Evolutionary conservation across 2,113 vertebrate genomes (phyloP).

Genomic region (Apteryx owenii): DNA sequence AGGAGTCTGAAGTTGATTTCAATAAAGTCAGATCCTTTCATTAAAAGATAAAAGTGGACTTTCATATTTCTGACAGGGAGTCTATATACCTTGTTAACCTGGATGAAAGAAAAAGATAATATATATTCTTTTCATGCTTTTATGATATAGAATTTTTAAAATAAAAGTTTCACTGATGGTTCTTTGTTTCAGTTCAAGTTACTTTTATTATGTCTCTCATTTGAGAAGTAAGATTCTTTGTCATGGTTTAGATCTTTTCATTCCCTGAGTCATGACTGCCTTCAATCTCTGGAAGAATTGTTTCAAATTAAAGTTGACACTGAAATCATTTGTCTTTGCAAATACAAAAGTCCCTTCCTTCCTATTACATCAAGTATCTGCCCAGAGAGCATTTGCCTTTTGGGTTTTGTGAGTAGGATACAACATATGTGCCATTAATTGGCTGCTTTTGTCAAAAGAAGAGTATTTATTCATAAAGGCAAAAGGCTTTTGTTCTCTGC

Average conservation of each 20-base stretch:
- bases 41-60: neutral
- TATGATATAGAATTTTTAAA: neutral
- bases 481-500: slow-evolving; percentile 53
- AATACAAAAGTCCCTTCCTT: slow-evolving; percentile 20
- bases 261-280: neutral
- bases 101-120: neutral
- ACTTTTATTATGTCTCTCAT: neutral
- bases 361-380: neutral
- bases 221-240: slow-evolving; percentile 42
- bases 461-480: slow-evolving; percentile 49
- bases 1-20: neutral
- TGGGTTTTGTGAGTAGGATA: slow-evolving; percentile 24
- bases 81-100: neutral
- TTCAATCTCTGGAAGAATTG: slow-evolving; percentile 40
- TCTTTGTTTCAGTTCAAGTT: slow-evolving; percentile 1
- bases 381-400: slow-evolving; percentile 21
- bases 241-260: neutral
- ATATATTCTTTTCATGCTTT: neutral
- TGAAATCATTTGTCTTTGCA: slow-evolving; percentile 36
- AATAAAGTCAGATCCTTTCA: neutral
- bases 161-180: neutral
- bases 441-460: slow-evolving; percentile 48
- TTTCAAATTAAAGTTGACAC: slow-evolving; percentile 5
- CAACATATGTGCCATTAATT: slow-evolving; percentile 44
- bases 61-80: neutral